A percentile compares a stretch with the other conserved stretches of the same genome.
phyloP scores from a whole-genome alignment of 2,113 vertebrate species.

The Melospiza melodia region DNA sequence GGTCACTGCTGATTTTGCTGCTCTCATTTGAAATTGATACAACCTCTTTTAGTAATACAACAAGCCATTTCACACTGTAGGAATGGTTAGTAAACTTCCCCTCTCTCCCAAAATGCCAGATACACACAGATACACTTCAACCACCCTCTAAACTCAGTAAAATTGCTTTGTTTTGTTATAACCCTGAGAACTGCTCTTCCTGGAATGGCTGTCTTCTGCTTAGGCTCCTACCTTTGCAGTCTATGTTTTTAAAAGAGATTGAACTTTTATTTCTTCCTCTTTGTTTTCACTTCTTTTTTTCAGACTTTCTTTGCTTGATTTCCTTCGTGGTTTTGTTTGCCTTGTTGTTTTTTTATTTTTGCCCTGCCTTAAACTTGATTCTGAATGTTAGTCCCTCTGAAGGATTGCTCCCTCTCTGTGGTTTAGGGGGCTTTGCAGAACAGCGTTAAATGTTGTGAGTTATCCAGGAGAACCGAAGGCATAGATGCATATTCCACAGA shows the following conservation, averaged over 20 bases:
- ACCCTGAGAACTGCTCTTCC: neutral
- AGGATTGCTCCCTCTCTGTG: neutral
- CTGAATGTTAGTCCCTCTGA: neutral
- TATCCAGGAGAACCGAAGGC: neutral
- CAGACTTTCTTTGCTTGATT: neutral
- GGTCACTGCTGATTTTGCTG: neutral
- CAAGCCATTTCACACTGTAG: neutral
- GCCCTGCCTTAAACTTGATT: neutral
- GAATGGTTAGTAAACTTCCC: neutral
- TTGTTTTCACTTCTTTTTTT: neutral
- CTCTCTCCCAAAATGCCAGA: fast-evolving
- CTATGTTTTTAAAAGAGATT: neutral
- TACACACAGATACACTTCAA: neutral
- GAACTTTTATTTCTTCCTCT: neutral
- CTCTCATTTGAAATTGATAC: neutral
- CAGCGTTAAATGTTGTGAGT: neutral
- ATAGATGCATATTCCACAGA: neutral
- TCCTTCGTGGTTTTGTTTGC: neutral
- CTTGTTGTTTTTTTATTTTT: neutral
- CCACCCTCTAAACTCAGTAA: neutral
- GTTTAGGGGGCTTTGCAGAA: neutral
- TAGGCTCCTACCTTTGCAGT: neutral
- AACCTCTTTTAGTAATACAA: neutral
- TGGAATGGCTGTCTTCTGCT: neutral
- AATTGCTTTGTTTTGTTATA: neutral